These are phyloP conservation scores for Calliphora vicina DNA, from an alignment of 1,140 invertebrate species.

Conservation along the genomic window DNA sequence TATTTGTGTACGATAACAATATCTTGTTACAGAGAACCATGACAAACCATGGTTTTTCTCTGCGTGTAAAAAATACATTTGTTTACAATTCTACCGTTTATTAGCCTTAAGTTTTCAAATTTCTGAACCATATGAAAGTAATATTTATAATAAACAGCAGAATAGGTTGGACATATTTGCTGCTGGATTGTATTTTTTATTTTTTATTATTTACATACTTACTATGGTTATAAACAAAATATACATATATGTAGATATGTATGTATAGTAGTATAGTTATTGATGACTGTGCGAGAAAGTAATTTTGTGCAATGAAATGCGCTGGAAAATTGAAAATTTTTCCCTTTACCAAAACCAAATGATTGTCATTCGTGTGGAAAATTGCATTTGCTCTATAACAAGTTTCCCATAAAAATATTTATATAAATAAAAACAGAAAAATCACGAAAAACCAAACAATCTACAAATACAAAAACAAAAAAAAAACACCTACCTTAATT, in stretches of 20 bases:
- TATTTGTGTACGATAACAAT: too few relatives aligned
- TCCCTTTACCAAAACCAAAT: background rate
- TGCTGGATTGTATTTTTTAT: too few relatives aligned
- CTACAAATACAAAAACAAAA: background rate
- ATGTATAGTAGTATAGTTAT: background rate
- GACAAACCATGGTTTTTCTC: too few relatives aligned
- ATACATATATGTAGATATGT: background rate
- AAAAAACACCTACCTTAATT: background rate
- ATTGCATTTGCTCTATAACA: conserved; percentile 12
- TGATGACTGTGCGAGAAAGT: conserved; percentile 12
- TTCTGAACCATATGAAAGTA: too few relatives aligned
- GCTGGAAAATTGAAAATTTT: conserved; percentile 30
- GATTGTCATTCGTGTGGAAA: conserved; percentile 29
- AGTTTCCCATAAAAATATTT: background rate
- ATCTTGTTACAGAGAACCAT: too few relatives aligned
- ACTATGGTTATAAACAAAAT: too few relatives aligned
- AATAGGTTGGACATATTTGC: too few relatives aligned
- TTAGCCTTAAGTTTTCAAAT: too few relatives aligned
- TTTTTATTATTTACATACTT: too few relatives aligned
- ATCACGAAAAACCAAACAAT: background rate
- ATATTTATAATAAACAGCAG: too few relatives aligned
- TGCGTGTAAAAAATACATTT: too few relatives aligned
- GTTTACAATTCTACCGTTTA: too few relatives aligned
- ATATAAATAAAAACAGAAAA: background rate
- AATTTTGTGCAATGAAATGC: conserved; percentile 26